Evolutionary conservation across 2,113 vertebrate species (phyloP).

Genomic region (Urocolius indicus): DNA sequence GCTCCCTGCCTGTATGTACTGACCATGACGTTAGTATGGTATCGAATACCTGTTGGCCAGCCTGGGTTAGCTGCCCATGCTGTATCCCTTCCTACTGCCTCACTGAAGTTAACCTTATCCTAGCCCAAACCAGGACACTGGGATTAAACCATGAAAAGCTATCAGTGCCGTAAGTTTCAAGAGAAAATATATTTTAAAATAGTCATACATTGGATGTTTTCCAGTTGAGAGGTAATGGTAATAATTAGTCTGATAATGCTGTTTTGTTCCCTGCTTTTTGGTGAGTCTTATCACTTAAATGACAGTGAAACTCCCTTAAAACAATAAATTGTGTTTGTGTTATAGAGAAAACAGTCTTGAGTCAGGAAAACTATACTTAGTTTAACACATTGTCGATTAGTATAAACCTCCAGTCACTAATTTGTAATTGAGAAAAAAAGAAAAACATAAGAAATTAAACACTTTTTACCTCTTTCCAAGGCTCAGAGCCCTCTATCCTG

Average conservation of each 20-base stretch:
- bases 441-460: not conserved
- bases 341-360: not conserved
- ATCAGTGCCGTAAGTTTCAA: not conserved
- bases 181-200: not conserved
- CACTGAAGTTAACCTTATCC: too few species aligned
- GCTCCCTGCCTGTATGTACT: too few species aligned
- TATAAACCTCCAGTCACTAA: not conserved
- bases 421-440: not conserved
- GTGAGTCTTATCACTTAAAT: not conserved
- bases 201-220: not conserved
- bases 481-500: not conserved
- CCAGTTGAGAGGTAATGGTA: not conserved
- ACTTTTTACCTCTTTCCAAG: not conserved
- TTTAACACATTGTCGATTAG: not conserved
- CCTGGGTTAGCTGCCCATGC: too few species aligned
- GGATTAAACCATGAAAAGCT: too few species aligned
- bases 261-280: constrained; percentile 15
- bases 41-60: too few species aligned
- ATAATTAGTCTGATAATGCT: not conserved
- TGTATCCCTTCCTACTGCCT: too few species aligned
- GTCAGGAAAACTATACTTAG: not conserved
- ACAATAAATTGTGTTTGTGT: not conserved
- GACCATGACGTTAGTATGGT: too few species aligned
- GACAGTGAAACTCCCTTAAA: not conserved
- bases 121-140: too few species aligned